Evolutionary conservation across 2,113 vertebrate species (phyloP), one percentile per base, ranked within the genome.

Genomic region (Corydoras sp.): DNA sequence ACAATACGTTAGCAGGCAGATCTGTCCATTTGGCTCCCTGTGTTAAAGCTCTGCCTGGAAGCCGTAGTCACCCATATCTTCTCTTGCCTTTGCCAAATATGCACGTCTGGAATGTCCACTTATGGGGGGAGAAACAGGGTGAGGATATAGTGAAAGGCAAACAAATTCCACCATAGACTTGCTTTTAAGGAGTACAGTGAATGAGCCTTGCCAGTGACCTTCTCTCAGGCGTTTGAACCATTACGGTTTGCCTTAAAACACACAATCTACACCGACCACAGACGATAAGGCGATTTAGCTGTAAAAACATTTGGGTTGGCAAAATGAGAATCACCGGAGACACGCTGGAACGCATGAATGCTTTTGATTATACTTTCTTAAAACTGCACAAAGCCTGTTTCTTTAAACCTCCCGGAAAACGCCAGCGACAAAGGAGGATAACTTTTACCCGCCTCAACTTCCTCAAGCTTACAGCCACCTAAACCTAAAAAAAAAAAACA

Each of bases 231-330:
- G 30, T 24, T 71, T 62, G 12, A 24, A 59, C 35, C 61, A 53
- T 62, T 74, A 53, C 61, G 55, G 66, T 60, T 71, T 67, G 65
- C 71, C 76, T 74, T 72, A 71, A 74, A 58, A 65, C 55, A 55
- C 62, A 43, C 50, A 54, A 55, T 30, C 18, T 24, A 24, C 18
- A 24, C 18, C 18, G 18, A 11, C 10, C 53, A 73, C 65, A 55
- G 11, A 71, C 18, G 68, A 81, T 69, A 76, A 64, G 31, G 48
- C 65, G 51, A 48, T 71, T 65, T 76, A 56, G 63, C 68, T 49
- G 29, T 66, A 70, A 78, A 77, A 78, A 73, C 66, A 77, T 81
- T 81, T 76, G 67, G 72, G 53, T 68, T 81, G 80, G 79, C 70
- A 69, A 50, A 50, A 13, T 55, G 49, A 32, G 6, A 59, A 74